Base-by-base conservation (phyloP, 35 echinoderm and acorn worm species). In the Heliocidaris erythrogramma region DNA sequence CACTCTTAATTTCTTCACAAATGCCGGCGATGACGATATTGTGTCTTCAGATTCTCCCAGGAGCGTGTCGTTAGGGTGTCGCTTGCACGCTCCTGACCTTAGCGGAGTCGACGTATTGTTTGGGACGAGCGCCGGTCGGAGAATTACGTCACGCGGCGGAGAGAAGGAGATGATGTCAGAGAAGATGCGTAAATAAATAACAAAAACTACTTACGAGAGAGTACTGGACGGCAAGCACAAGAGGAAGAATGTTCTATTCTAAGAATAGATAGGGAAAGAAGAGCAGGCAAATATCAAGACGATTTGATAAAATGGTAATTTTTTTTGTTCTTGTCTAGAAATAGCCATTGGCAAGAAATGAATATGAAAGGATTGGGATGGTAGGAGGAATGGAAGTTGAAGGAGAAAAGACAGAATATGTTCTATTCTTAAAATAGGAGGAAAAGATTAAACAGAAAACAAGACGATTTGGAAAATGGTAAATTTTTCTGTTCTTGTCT, bases 61-160 rank as follows among this genome's bases (percentile, higher is more conserved):
- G 31, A 89, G 87, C 30, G 65, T 48, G 87, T 89, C 87, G 87
- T 48, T 89, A 18, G 87, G 87, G 87, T 89, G 87, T 89, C 47
- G 32, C 87, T 32, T 89, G 87, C 87, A 89, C 47, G 87, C 87
- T 48, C 31, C 31, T 89, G 87, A 89, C 87, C 87, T 89, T 89
- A 47, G 87, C 87, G 32, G 65, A 89, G 87, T 48, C 87, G 31
- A n/a, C 14, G 87, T 48, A 89, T 89, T 89, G 31, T 89, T 89
- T 89, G 87, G 87, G 47, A 5, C 47, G 31, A 89, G 31, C 87
- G 31, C 14, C 47, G 87, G 87, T 13, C 31, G 87, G 87, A 89
- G 87, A 89, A 89, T 89, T 89, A 89, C 87, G 87, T 89, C 87
- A 89, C 87, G 32, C 87, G 47, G 87, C 87, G 87, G 47, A 47